Evolutionary conservation across 2,888 invertebrate genomes (phyloP).

Genomic region (Callosobruchus maculatus): DNA sequence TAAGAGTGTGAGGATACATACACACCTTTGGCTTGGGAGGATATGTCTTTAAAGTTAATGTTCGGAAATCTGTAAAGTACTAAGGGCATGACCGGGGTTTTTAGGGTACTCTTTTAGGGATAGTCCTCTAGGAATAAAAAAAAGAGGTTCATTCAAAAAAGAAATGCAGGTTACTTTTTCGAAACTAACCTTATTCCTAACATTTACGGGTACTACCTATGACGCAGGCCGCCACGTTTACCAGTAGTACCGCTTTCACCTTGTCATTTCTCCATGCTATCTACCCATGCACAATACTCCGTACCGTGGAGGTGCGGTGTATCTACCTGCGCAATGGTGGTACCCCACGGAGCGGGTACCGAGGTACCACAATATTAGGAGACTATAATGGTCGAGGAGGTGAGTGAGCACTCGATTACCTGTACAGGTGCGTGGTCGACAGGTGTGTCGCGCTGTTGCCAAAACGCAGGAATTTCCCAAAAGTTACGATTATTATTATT

Average conservation of each 20-base stretch:
- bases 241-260: neutral
- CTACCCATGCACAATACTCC: neutral
- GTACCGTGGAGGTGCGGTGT: neutral
- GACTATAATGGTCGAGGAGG: slow-evolving; percentile 9
- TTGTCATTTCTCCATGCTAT: neutral
- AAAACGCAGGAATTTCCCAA: too few relatives aligned
- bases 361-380: slow-evolving; percentile 22
- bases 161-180: too few relatives aligned
- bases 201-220: neutral
- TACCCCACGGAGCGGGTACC: slow-evolving; percentile 24
- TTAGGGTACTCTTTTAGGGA: too few relatives aligned
- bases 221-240: neutral
- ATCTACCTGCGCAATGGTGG: neutral
- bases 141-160: too few relatives aligned
- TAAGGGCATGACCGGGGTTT: too few relatives aligned
- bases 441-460: neutral
- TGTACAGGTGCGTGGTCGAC: slow-evolving; percentile 2
- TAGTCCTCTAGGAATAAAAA: too few relatives aligned
- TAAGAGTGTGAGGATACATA: too few relatives aligned
- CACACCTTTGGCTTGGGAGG: too few relatives aligned
- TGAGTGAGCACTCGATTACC: slow-evolving; percentile 2
- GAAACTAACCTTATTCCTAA: too few relatives aligned
- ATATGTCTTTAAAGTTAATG: too few relatives aligned
- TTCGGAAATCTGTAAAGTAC: too few relatives aligned
- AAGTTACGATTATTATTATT: too few relatives aligned